Percentiles rank a stretch among this genome's conserved stretches.
Evolutionary conservation across 2,888 invertebrate genomes (phyloP).

Genomic region (Brenthis daphne): DNA sequence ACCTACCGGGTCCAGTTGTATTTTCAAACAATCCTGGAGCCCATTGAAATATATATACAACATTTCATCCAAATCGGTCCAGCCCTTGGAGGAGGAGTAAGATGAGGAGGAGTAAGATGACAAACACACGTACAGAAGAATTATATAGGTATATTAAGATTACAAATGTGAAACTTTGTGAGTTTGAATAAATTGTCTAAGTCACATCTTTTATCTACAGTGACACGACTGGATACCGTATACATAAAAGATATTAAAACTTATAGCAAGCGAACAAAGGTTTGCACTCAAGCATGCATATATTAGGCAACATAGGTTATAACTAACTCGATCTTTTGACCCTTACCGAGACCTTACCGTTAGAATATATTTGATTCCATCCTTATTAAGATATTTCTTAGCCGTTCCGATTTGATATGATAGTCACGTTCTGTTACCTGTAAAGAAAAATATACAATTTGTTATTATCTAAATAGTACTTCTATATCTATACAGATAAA

Average conservation of each 20-base stretch:
- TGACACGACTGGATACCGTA: not conserved
- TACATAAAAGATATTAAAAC: conserved; percentile 2
- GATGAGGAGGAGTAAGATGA: too few species aligned
- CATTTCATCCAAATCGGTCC: too few species aligned
- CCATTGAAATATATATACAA: too few species aligned
- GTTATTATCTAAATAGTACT: conserved; percentile 4
- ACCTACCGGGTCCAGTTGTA: too few species aligned
- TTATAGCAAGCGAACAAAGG: conserved; percentile 16
- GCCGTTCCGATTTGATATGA: conserved; percentile 3
- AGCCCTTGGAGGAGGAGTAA: too few species aligned
- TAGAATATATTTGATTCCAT: conserved; percentile 21
- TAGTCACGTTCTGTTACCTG: conserved; percentile 24
- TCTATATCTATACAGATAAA: not conserved
- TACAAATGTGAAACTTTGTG: too few species aligned
- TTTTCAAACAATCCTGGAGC: too few species aligned
- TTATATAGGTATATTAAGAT: too few species aligned
- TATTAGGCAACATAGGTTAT: not conserved
- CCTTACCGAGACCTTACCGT: conserved; percentile 17
- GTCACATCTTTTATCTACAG: conserved; percentile 2
- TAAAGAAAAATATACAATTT: conserved; percentile 16
- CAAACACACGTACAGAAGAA: too few species aligned
- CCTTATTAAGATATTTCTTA: conserved; percentile 21
- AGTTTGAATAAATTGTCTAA: not conserved
- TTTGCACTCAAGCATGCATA: conserved; percentile 21
- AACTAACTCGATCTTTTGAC: conserved; percentile 16